Base-by-base conservation (phyloP, 2,888 invertebrate genomes). In the Cacoxenus indagator region DNA sequence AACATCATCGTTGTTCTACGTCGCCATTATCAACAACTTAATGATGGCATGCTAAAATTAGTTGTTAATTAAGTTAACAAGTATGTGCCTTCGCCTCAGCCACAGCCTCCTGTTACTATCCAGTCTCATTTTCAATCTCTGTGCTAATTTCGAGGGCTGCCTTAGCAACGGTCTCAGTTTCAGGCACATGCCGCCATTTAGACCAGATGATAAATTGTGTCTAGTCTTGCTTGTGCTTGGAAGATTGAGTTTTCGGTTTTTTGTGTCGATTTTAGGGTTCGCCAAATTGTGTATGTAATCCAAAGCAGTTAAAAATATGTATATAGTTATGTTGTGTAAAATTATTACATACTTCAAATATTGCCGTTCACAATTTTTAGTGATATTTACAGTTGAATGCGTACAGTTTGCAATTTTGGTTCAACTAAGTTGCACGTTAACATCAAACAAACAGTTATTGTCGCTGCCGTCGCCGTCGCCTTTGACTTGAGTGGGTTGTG, bases 311-410 rank as follows among this genome's bases (percentile, higher is more conserved):
- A n/a, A n/a, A n/a, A n/a, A n/a, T n/a, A n/a, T n/a, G n/a, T n/a
- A n/a, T n/a, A n/a, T n/a, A n/a, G n/a, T n/a, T n/a, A n/a, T n/a
- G n/a, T n/a, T n/a, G n/a, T n/a, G n/a, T n/a, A n/a, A n/a, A n/a
- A n/a, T n/a, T n/a, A n/a, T n/a, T n/a, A n/a, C n/a, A n/a, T n/a
- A 51, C 51, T 51, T 51, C 8, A 51, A 51, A 51, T 51, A 19
- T 51, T 37, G 37, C 37, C 37, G 14, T 37, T 4, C 51, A 51
- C 51, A 51, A 51, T 22, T 51, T 51, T 51, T 51, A 51, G 22
- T 51, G 51, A 19, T 22, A 17, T 22, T 19, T 6, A 51, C 51
- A 51, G 51, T 51, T 5, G 51, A 6, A 3, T 51, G 51, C 22
- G 4, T 9, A 19, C 19, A 51, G 19, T 51, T 51, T 43, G n/a